Base-by-base conservation (phyloP, 2,113 vertebrate genomes). In the Lutjanus erythropterus region DNA sequence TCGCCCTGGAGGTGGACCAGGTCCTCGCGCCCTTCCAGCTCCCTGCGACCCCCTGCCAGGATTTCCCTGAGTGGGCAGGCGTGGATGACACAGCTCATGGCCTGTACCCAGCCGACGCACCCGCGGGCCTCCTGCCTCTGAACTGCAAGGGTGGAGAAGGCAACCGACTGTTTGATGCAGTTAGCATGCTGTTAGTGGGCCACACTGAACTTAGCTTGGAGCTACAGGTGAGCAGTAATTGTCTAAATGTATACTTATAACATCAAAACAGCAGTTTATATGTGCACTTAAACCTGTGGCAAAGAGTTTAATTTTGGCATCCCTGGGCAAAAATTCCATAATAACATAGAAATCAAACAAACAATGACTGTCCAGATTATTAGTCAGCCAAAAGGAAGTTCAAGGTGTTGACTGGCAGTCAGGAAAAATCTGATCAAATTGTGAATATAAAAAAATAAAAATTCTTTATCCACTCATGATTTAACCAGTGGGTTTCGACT, bases 31-130 rank as follows among this genome's bases (percentile, higher is more conserved):
- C 95, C 16, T 96, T 98, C 49, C 76, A 89, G 59, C 94, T 98
- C 10, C 97, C 97, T 1, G 59, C 76, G 29, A 81, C 84, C 23
- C 80, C 90, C 49, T 96, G 94, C 72, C 94, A 93, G 14, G 94
- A 95, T 23, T 91, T 95, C 55, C 94, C 94, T 2, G 94, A 95
- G 42, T 96, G 96, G 92, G 91, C 95, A 39, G 95, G 96, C 19
- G 94, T 99, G 55, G 97, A 99, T 18, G 87, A 94, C 0, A 82
- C 93, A 3, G 97, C 98, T 29, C 94, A 92, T 37, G 93, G 95
- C 72, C 94, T 99, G 47, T 99, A 97, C 82, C 98, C 98, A 0
- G 91, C 94, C 4, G 98, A 99, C 52, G 97, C 97, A 0, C 97
- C 98, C 0, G 66, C 19, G 19, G 96, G 94, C 58, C 96, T 99